These are phyloP conservation scores for Macropodus opercularis DNA, from an alignment of 2,797 vertebrate genomes.

Conservation along the genomic window DNA sequence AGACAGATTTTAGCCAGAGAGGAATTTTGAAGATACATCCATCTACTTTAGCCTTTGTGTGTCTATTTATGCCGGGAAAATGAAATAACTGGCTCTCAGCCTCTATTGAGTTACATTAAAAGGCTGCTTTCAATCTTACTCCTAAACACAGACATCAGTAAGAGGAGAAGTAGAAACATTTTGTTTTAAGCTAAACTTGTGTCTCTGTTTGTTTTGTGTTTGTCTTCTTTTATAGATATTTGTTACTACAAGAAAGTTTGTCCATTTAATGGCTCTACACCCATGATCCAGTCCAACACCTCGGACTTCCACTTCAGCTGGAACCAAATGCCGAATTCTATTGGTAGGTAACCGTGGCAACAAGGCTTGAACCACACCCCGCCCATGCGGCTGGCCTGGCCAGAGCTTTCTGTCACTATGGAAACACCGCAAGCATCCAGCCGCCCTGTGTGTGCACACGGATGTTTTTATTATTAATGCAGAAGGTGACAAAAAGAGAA, in stretches of 20 bases:
- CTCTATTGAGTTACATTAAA: neutral
- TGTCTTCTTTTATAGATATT: slow-evolving; percentile 89
- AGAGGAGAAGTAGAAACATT: neutral
- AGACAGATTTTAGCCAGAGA: slow-evolving; percentile 7
- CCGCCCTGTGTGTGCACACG: slow-evolving; percentile 20
- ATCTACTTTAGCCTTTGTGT: slow-evolving; percentile 1
- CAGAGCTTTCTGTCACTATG: slow-evolving; percentile 61
- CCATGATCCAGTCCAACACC: slow-evolving; percentile 92
- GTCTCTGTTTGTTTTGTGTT: slow-evolving; percentile 19
- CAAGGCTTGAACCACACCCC: slow-evolving; percentile 41
- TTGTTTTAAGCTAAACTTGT: neutral
- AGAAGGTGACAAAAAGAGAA: slow-evolving; percentile 40
- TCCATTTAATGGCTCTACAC: slow-evolving; percentile 93
- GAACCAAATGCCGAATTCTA: slow-evolving; percentile 97
- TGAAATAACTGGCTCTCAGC: neutral
- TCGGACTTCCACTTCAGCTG: slow-evolving; percentile 98
- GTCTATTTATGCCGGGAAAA: neutral
- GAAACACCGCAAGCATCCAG: slow-evolving; percentile 58
- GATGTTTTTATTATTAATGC: slow-evolving; percentile 35
- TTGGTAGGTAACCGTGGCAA: slow-evolving; percentile 85
- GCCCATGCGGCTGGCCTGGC: slow-evolving; percentile 43
- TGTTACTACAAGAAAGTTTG: slow-evolving; percentile 97
- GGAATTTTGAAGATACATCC: slow-evolving; percentile 5
- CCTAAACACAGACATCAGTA: neutral
- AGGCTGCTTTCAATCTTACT: neutral